phyloP scores from a whole-genome alignment of 2,797 vertebrate species.

The Dallia pectoralis region DNA sequence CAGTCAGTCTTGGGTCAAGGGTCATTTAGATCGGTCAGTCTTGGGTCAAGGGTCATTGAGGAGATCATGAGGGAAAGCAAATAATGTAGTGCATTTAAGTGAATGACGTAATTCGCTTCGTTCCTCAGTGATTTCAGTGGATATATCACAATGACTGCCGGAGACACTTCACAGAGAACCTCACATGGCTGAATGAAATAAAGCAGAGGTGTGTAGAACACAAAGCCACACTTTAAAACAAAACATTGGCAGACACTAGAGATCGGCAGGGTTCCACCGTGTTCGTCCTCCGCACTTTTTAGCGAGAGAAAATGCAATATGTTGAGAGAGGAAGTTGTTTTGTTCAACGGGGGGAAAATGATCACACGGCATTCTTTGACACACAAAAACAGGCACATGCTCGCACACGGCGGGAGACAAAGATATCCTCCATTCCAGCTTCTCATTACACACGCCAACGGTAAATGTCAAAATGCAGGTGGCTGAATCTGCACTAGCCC shows the following conservation, averaged over 20 bases:
- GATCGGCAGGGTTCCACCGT: conserved; percentile 45
- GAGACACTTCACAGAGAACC: conserved; percentile 14
- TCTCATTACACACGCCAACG: conserved; percentile 62
- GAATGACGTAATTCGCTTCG: no score
- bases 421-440: conserved; percentile 32
- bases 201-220: conserved; percentile 42
- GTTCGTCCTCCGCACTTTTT: conserved; percentile 35
- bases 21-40: no score
- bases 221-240: conserved; percentile 32
- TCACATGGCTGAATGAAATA: conserved; percentile 31
- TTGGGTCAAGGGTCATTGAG: background rate
- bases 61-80: background rate
- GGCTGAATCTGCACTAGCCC: conserved; percentile 53
- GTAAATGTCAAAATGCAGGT: conserved; percentile 65
- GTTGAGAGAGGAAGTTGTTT: conserved; percentile 44
- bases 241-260: conserved; percentile 22
- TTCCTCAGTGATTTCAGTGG: no score
- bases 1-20: background rate
- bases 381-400: conserved; percentile 38
- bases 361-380: conserved; percentile 43
- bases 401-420: conserved; percentile 54
- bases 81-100: no score
- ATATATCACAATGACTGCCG: conserved; percentile 41
- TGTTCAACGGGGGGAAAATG: conserved; percentile 47
- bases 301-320: conserved; percentile 28